Evolutionary conservation across 2,888 invertebrate genomes (phyloP), one percentile per base, ranked within the genome.

Genomic region (Limnephilus auricula): DNA sequence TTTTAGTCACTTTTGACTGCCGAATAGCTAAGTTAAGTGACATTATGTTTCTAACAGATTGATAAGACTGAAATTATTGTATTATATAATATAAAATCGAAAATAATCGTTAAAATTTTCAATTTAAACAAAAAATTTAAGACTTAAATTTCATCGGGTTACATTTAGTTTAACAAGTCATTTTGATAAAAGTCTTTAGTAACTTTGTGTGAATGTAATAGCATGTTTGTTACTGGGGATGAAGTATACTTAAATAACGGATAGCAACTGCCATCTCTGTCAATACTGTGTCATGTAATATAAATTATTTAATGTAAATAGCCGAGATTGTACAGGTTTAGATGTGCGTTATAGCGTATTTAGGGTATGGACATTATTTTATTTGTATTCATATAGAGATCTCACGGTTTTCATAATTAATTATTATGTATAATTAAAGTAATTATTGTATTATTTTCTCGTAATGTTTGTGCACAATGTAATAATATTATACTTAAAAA

Each of bases 11-110:
- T 85, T 86, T 89, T 89, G 92, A 92, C 92, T 92, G 92, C 79
- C 83, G 84, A 90, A 92, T 86, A 90, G 84, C 31, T 90, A 91
- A 88, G 90, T 91, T 92, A 91, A 91, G 89, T 89, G 90, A 91
- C 90, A 92, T 92, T 92, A 78, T 50, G 91, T 92, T 92, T 93
- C 90, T 93, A 91, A 92, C 91, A 90, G 89, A 90, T 90, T 92
- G 89, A 93, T 92, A 93, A 93, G 93, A 93, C 93, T 93, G 93
- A 93, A 92, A 91, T 93, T 93, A 65, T 90, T 93, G 93, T 93
- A 93, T 92, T 93, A 92, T 93, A 92, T 89, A 90, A 85, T n/a
- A 90, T 89, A 90, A 91, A 89, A 90, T 90, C 90, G 92, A 91
- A 91, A 88, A 90, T 90, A 84, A 91, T 89, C 40, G 87, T 93